phyloP scores from a whole-genome alignment of 2,113 vertebrate species.

The Theristicus caerulescens region DNA sequence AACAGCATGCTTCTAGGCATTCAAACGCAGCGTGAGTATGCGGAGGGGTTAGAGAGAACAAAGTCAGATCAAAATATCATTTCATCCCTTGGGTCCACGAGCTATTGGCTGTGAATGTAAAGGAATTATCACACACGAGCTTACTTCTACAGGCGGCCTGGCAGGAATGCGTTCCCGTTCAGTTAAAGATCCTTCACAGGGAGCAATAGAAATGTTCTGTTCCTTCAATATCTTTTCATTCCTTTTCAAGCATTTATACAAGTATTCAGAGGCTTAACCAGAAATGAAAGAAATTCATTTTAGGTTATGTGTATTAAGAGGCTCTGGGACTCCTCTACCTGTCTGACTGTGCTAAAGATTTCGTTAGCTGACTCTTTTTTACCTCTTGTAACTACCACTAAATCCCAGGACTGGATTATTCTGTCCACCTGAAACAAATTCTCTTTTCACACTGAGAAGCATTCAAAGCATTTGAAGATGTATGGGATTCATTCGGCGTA shows the following conservation, averaged over 20 bases:
- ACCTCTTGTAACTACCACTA: not conserved
- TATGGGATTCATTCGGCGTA: constrained; percentile 35
- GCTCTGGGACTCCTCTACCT: constrained; percentile 50
- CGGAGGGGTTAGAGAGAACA: not conserved
- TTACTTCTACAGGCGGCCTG: not conserved
- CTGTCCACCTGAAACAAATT: constrained; percentile 11
- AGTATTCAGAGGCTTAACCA: constrained; percentile 52
- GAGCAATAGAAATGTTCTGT: constrained; percentile 12
- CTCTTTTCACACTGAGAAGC: not conserved
- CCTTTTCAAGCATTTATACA: constrained; percentile 62
- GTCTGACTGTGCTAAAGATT: constrained; percentile 32
- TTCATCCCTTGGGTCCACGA: not conserved
- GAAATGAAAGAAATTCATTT: constrained; percentile 69
- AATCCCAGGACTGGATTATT: constrained; percentile 38
- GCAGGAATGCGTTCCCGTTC: not conserved
- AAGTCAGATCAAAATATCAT: constrained; percentile 4
- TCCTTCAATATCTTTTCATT: constrained; percentile 35
- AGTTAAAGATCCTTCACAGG: not conserved
- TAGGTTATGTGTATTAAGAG: constrained; percentile 34
- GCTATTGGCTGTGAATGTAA: constrained; percentile 4
- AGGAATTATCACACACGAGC: constrained; percentile 8
- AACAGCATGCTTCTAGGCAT: not conserved
- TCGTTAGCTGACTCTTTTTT: constrained; percentile 19
- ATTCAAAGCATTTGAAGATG: constrained; percentile 31
- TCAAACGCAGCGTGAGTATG: not conserved